A percentile compares a stretch with the other conserved stretches of the same genome.
Evolutionary conservation across 37 sponge, comb jelly and placozoan genomes (phyloP).

Genomic region (Beroe forskalii): DNA sequence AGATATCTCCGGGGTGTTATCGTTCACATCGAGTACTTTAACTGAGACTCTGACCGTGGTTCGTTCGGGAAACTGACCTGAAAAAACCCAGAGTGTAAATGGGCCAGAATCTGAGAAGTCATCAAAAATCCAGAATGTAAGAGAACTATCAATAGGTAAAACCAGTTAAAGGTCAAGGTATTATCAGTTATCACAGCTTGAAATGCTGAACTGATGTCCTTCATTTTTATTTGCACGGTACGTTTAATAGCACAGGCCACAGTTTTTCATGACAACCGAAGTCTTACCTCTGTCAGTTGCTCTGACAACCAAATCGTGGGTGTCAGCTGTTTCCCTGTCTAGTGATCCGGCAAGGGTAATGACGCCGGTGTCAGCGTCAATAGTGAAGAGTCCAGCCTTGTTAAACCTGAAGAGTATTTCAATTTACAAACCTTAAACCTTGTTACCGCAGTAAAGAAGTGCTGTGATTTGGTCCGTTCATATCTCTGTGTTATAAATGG

Average conservation of each 20-base stretch:
- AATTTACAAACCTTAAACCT: too few relatives aligned
- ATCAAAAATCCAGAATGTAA: too few relatives aligned
- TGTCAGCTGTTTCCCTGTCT: constrained; percentile 36
- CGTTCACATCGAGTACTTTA: constrained; percentile 29
- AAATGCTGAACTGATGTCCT: too few relatives aligned
- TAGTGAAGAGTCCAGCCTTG: constrained; percentile 35
- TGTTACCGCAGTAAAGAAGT: too few relatives aligned
- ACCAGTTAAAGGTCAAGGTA: too few relatives aligned
- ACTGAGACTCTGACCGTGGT: constrained; percentile 51
- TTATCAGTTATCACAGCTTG: too few relatives aligned
- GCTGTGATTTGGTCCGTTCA: too few relatives aligned
- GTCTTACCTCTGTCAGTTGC: constrained; percentile 43
- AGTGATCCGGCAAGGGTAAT: not conserved
- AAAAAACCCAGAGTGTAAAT: too few relatives aligned
- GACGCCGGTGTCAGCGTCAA: constrained; percentile 39
- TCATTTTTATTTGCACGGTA: too few relatives aligned
- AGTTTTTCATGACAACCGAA: not conserved
- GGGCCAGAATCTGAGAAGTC: too few relatives aligned
- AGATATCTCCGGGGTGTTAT: constrained; percentile 38
- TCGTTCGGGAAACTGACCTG: constrained; percentile 16
- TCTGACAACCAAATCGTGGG: constrained; percentile 47
- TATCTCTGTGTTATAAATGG: too few relatives aligned
- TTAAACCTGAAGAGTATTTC: constrained; percentile 26
- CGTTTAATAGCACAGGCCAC: not conserved
- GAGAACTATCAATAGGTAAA: too few relatives aligned